Evolutionary conservation across 2,797 vertebrate species (phyloP).

Genomic region (Neosilurus mollespiculum): DNA sequence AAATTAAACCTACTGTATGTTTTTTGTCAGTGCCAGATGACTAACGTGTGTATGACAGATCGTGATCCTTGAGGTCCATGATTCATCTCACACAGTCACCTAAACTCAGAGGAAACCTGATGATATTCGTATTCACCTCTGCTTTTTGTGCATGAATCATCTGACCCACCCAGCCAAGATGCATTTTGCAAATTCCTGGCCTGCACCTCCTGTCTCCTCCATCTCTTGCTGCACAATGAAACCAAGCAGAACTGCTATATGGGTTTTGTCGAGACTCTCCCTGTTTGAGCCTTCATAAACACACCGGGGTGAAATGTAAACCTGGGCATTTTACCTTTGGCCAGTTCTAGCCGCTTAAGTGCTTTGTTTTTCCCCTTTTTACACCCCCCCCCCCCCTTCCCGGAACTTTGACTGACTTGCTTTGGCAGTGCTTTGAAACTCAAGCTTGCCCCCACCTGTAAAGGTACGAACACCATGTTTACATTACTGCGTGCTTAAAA

Average conservation of each 20-base stretch:
- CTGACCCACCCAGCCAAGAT: slow-evolving; percentile 33
- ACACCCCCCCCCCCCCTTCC: background rate
- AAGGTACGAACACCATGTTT: slow-evolving; percentile 57
- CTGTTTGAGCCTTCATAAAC: slow-evolving; percentile 60
- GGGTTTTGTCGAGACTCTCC: slow-evolving; percentile 58
- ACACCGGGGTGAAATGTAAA: slow-evolving; percentile 73
- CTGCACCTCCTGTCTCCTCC: slow-evolving; percentile 49
- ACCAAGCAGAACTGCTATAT: slow-evolving; percentile 74
- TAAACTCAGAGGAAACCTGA: background rate
- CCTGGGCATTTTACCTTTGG: slow-evolving; percentile 61
- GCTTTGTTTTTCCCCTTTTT: slow-evolving; percentile 65
- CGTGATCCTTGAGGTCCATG: background rate
- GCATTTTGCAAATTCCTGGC: slow-evolving; percentile 31
- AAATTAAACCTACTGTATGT: background rate
- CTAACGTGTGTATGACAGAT: background rate
- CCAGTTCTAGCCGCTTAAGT: slow-evolving; percentile 53
- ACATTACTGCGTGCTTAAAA: slow-evolving; percentile 58
- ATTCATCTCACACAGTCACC: slow-evolving; percentile 22
- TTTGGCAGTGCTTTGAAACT: slow-evolving; percentile 66
- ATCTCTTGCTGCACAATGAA: slow-evolving; percentile 67
- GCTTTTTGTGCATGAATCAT: slow-evolving; percentile 47
- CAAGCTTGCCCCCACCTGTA: slow-evolving; percentile 64
- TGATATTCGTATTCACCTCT: slow-evolving; percentile 28
- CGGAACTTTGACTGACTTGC: slow-evolving; percentile 58
- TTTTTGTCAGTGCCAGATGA: background rate